Evolutionary conservation across 1,140 invertebrate species (phyloP).

Genomic region (Hormaphis cornu): DNA sequence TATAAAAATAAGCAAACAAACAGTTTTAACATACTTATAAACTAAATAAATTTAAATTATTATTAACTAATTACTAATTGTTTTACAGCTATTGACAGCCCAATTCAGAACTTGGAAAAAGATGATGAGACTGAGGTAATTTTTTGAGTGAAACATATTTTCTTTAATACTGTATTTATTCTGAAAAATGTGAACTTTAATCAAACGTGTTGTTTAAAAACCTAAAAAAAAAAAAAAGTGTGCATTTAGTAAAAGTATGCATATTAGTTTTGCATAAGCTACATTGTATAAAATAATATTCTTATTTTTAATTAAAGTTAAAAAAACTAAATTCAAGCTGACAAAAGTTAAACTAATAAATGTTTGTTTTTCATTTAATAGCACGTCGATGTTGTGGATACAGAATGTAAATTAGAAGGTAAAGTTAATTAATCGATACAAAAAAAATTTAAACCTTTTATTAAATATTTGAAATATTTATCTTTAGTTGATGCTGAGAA

Average conservation of each 20-base stretch:
- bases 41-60: not conserved
- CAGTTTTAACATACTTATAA: not conserved
- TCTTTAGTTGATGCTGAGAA: not conserved
- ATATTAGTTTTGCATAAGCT: too few species aligned
- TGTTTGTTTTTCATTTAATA: not conserved
- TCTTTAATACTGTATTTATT: not conserved
- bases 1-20: constrained; percentile 16
- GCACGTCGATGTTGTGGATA: constrained; percentile 2
- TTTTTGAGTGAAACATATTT: not conserved
- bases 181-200: too few species aligned
- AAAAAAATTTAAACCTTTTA: not conserved
- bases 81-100: constrained; percentile 4
- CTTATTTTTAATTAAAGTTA: too few species aligned
- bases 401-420: not conserved
- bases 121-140: constrained; percentile 5
- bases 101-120: not conserved
- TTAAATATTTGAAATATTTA: not conserved
- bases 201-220: too few species aligned
- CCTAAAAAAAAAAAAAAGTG: too few species aligned
- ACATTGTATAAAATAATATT: too few species aligned
- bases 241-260: too few species aligned
- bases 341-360: not conserved
- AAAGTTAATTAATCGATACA: not conserved
- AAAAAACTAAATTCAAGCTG: too few species aligned
- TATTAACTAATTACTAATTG: not conserved